Evolutionary conservation across 37 sponge, comb jelly and placozoan genomes (phyloP), one percentile per base, ranked within the genome.

Genomic region (Geodia barretti): DNA sequence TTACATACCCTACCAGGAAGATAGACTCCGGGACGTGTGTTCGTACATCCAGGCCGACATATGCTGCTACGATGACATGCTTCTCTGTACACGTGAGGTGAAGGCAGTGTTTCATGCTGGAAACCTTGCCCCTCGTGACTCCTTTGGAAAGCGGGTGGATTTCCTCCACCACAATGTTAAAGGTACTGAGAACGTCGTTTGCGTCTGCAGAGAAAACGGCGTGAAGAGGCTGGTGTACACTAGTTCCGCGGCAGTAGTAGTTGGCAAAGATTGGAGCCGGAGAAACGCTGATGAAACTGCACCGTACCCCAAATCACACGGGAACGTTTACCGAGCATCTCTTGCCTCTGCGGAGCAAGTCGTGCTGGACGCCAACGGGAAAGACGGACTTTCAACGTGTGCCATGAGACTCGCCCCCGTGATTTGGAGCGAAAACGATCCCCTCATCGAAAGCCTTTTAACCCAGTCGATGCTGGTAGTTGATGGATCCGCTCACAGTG

Each of bases 141-240:
- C 59, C 14, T 39, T 64, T 40, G 41, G 66, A 19, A 26, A 43
- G 7, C 7, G 14, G 14, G 21, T 34, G 17, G 74, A 77, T 65
- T 72, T 72, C 5, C 62, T 68, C 61, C 24, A n/a, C 4, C 70
- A 75, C 41, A 83, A 79, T 41, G 62, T 39, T 1, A 58, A 24
- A 1, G 89, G 89, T 31, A 83, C 89, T 23, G 70, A 79, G 43
- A 83, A 74, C 23, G 80, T 89, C 30, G 34, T 89, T 0, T 30
- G 43, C 14, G 89, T 74, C 3, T 84, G 80, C 47, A 65, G 63
- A n/a, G 75, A 74, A 42, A 40, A 39, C 42, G 62, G 63, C 2
- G 84, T 89, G 39, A 73, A 83, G 62, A 39, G 89, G n/a, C 72
- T 89, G 1, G 64, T 89, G 26, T 89, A 89, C 32, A 89, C 89